These are phyloP conservation scores for Gymnobelideus leadbeateri DNA, from an alignment of 2,113 vertebrate species.

Conservation along the genomic window DNA sequence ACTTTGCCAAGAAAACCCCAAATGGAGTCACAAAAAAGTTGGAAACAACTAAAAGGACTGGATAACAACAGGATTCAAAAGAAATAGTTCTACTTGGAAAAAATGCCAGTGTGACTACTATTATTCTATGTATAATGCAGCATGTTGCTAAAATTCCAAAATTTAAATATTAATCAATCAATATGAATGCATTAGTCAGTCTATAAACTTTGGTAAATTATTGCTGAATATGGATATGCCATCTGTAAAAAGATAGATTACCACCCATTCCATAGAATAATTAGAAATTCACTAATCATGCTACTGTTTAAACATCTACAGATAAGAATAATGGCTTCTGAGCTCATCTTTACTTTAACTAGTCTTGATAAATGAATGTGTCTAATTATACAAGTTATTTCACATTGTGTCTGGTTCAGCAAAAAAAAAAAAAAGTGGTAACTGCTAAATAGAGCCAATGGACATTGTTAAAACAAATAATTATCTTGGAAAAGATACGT, in stretches of 20 bases:
- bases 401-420: background rate
- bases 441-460: background rate
- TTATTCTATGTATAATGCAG: background rate
- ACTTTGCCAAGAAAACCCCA: background rate
- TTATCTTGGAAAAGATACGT: background rate
- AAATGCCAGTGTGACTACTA: background rate
- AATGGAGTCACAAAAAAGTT: background rate
- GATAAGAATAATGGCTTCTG: background rate
- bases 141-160: background rate
- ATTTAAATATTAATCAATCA: background rate
- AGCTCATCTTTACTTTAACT: background rate
- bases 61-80: background rate
- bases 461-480: background rate
- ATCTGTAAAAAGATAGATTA: background rate
- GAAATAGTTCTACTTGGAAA: too few relatives aligned
- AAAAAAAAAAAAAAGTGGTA: background rate
- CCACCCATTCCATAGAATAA: background rate
- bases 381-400: background rate
- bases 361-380: background rate
- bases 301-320: background rate
- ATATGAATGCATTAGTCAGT: background rate
- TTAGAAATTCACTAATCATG: background rate
- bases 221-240: background rate
- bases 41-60: background rate
- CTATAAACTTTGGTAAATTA: background rate